These are phyloP conservation scores for Amblyopsis hoosieri DNA, from an alignment of 2,797 vertebrate genomes.

Conservation along the genomic window DNA sequence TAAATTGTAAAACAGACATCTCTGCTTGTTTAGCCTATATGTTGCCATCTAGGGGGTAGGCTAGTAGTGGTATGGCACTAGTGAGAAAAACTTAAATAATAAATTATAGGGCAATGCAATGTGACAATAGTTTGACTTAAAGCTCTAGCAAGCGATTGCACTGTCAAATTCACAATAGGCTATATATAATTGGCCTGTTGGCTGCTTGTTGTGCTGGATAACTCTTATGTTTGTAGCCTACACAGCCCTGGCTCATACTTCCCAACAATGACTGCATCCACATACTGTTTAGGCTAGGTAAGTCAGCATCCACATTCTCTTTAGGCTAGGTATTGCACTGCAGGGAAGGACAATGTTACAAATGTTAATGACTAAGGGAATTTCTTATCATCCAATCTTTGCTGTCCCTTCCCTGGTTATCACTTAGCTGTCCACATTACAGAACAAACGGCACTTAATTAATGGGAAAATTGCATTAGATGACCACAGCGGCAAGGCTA, in stretches of 20 bases:
- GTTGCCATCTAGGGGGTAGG: too few relatives aligned
- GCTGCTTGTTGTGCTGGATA: too few relatives aligned
- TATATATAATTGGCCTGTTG: too few relatives aligned
- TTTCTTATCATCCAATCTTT: conserved; percentile 50
- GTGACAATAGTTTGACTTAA: too few relatives aligned
- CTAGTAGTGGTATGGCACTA: too few relatives aligned
- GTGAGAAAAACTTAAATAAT: too few relatives aligned
- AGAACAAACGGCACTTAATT: conserved; percentile 57
- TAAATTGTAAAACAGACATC: too few relatives aligned
- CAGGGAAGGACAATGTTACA: conserved; percentile 34
- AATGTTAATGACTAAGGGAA: conserved; percentile 54
- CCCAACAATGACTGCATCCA: conserved; percentile 40
- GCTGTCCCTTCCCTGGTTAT: conserved; percentile 45
- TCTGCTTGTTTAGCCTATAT: too few relatives aligned
- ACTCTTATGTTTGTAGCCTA: too few relatives aligned
- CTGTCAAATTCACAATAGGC: too few relatives aligned
- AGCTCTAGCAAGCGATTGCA: too few relatives aligned
- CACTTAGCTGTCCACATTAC: conserved; percentile 41
- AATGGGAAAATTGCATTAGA: conserved; percentile 57
- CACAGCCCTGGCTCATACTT: conserved; percentile 8
- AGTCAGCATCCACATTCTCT: conserved; percentile 46
- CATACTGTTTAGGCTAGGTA: conserved; percentile 18
- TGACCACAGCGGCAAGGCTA: conserved; percentile 32
- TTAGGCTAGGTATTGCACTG: conserved; percentile 29
- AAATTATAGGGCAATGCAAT: too few relatives aligned